These are phyloP conservation scores for Caenorhabditis imperialis DNA, from an alignment of 2,888 invertebrate genomes.

Conservation along the genomic window DNA sequence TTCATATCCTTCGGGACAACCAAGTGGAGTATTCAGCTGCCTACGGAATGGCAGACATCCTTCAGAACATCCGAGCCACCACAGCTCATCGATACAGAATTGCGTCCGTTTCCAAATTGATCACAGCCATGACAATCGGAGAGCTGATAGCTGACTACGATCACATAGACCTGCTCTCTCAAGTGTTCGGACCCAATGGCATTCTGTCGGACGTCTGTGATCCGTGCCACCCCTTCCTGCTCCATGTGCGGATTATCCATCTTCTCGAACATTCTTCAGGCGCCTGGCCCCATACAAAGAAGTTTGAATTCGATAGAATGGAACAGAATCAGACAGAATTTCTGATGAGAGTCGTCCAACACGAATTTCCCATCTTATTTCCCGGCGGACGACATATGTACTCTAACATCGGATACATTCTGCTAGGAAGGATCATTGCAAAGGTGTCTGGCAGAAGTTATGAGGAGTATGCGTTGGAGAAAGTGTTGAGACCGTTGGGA, in stretches of 20 bases:
- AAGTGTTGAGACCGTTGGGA: conserved; percentile 49
- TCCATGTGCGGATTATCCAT: conserved; percentile 51
- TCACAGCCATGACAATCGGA: conserved; percentile 66
- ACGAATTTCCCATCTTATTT: conserved; percentile 40
- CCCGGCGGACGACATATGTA: conserved; percentile 60
- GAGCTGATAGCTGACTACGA: conserved; percentile 53
- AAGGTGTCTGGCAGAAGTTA: conserved; percentile 61
- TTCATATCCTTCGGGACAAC: conserved; percentile 50
- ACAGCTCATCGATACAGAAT: conserved; percentile 61
- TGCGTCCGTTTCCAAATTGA: conserved; percentile 63
- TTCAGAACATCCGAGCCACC: conserved; percentile 37
- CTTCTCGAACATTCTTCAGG: conserved; percentile 64
- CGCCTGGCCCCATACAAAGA: conserved; percentile 63
- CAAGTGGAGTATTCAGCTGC: conserved; percentile 50
- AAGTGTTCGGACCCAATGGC: conserved; percentile 61
- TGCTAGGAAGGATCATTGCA: conserved; percentile 64
- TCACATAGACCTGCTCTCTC: conserved; percentile 42
- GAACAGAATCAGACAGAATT: conserved; percentile 61
- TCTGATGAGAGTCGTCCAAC: conserved; percentile 49
- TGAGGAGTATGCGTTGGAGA: conserved; percentile 51
- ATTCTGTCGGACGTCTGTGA: conserved; percentile 37
- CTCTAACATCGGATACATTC: conserved; percentile 68
- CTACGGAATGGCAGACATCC: conserved; percentile 65
- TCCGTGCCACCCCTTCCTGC: conserved; percentile 52
- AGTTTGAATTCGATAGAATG: conserved; percentile 62